These are phyloP conservation scores for Theonella swinhoei DNA, from an alignment of 37 sponge, comb jelly and placozoan species.

Conservation along the genomic window DNA sequence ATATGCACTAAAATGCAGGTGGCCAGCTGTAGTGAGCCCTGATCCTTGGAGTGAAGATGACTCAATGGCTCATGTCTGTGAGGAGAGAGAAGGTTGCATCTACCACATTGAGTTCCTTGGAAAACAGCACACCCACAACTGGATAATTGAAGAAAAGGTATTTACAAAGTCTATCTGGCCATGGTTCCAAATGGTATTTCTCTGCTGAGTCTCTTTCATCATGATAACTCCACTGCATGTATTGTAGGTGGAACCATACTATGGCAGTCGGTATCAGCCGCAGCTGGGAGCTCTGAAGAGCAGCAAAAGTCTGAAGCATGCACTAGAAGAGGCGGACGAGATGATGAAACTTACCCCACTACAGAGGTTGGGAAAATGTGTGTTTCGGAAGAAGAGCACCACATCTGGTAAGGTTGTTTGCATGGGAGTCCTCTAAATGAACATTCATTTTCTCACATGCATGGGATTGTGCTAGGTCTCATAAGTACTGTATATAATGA, in stretches of 20 bases:
- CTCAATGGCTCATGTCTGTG: neutral
- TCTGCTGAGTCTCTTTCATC: neutral
- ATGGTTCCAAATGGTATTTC: neutral
- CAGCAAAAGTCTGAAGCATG: constrained; percentile 13
- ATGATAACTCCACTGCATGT: neutral
- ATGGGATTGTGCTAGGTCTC: no score
- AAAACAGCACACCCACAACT: constrained; percentile 50
- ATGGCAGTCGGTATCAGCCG: neutral
- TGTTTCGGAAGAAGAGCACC: constrained; percentile 11
- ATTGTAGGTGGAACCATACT: constrained; percentile 38
- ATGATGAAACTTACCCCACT: neutral
- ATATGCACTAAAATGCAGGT: no score
- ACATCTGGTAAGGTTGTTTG: no score
- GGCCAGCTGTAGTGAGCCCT: constrained; percentile 73
- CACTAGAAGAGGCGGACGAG: constrained; percentile 37
- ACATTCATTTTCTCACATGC: no score
- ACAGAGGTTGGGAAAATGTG: constrained; percentile 43
- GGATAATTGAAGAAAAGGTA: constrained; percentile 68
- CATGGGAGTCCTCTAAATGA: no score
- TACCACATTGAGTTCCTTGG: constrained; percentile 84
- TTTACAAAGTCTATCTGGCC: neutral
- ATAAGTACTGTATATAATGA: no score
- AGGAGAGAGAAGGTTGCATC: constrained; percentile 58
- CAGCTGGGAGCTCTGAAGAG: neutral
- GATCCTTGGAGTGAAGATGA: constrained; percentile 51